Evolutionary conservation across 2,113 vertebrate genomes (phyloP).

Genomic region (Trichomycterus rosablanca): DNA sequence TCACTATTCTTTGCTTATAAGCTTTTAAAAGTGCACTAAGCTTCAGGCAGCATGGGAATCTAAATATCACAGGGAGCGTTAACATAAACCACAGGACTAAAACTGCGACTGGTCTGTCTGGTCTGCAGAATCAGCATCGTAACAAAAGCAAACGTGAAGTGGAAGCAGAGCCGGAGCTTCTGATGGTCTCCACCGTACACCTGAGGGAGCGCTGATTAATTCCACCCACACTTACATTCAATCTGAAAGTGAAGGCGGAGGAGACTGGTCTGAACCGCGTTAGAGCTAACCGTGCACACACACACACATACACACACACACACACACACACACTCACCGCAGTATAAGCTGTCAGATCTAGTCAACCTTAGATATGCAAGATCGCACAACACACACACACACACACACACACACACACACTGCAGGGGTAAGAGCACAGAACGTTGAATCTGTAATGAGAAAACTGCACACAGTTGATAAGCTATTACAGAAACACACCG

Average conservation of each 20-base stretch:
- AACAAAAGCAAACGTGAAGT: conserved; percentile 11
- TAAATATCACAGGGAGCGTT: no score
- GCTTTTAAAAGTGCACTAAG: no score
- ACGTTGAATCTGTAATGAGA: conserved; percentile 11
- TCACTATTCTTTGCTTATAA: no score
- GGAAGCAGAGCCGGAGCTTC: conserved; percentile 11
- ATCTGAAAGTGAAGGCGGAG: conserved; percentile 32
- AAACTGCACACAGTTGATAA: neutral
- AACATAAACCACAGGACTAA: no score
- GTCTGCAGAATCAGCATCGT: neutral
- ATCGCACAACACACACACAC: neutral
- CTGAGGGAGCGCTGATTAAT: conserved; percentile 32
- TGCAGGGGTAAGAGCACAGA: conserved; percentile 13
- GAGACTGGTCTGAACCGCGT: conserved; percentile 13
- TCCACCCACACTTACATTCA: conserved; percentile 39
- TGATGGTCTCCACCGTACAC: conserved; percentile 3
- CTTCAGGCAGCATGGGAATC: no score
- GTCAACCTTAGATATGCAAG: conserved; percentile 53
- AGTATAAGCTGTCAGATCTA: conserved; percentile 58
- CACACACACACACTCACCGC: no score
- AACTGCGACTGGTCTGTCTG: no score
- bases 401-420: conserved; percentile 20
- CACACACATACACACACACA: no score
- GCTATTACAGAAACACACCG: neutral
- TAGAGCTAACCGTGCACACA: no score